phyloP scores from a whole-genome alignment of 1,140 invertebrate species.

The Diuraphis noxia region DNA sequence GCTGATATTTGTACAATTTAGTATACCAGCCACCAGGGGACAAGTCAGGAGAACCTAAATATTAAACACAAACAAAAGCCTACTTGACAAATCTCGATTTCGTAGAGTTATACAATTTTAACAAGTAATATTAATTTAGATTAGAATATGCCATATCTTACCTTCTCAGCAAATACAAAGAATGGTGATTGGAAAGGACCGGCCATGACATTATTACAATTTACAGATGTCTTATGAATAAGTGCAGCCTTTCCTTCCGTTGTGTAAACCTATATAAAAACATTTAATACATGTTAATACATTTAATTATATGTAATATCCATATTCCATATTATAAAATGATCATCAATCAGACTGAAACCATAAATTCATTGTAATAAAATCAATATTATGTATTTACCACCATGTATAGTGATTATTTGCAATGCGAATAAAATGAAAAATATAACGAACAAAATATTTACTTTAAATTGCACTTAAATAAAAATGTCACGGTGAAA shows the following conservation, averaged over 20 bases:
- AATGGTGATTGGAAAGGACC: conserved; percentile 86
- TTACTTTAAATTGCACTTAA: neutral
- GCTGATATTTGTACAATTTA: too few relatives aligned
- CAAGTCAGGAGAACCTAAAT: too few relatives aligned
- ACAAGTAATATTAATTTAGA: neutral
- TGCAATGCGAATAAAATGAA: neutral
- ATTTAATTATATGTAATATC: neutral
- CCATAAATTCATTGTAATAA: neutral
- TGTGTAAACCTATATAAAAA: conserved; percentile 74
- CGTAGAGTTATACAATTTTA: too few relatives aligned
- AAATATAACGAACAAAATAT: neutral
- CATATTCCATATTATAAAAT: neutral
- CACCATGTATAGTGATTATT: neutral
- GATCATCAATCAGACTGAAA: neutral
- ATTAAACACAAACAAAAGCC: too few relatives aligned
- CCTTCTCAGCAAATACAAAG: conserved; percentile 97
- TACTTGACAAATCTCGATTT: too few relatives aligned
- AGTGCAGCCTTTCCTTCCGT: conserved; percentile 92
- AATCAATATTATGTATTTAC: neutral
- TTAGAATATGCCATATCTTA: conserved; percentile 57
- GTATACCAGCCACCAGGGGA: too few relatives aligned
- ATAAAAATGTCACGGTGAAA: neutral
- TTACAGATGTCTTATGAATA: conserved; percentile 96
- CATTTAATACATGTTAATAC: conserved; percentile 3
- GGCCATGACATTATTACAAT: conserved; percentile 83